phyloP scores from a whole-genome alignment of 2,797 vertebrate genomes.

The Cossypha dichroa region DNA sequence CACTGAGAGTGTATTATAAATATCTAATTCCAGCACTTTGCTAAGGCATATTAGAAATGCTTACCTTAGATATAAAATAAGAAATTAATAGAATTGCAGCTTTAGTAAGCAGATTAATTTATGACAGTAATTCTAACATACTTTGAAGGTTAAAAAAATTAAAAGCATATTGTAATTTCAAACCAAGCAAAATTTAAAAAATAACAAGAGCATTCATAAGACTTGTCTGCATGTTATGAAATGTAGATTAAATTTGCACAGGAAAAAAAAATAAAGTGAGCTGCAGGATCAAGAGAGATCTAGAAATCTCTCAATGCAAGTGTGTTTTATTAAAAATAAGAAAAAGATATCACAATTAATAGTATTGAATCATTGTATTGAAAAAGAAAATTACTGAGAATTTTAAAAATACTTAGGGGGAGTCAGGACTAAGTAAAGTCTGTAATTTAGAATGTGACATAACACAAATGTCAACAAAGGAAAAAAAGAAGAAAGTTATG shows the following conservation, averaged over 20 bases:
- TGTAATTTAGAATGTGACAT: too few relatives aligned
- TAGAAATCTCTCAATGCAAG: slow-evolving; percentile 5
- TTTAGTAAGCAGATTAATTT: neutral
- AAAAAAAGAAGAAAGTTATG: neutral
- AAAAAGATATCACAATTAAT: neutral
- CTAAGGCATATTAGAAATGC: neutral
- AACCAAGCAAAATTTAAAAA: slow-evolving; percentile 23
- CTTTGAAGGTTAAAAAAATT: neutral
- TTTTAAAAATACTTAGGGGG: neutral
- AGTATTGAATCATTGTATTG: neutral
- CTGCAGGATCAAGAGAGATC: neutral
- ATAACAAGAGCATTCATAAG: neutral
- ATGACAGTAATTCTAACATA: neutral
- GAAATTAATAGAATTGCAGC: neutral
- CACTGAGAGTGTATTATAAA: neutral
- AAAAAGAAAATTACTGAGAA: neutral
- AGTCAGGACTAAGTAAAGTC: neutral
- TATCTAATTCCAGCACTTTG: neutral
- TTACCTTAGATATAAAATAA: slow-evolving; percentile 1
- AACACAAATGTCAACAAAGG: neutral
- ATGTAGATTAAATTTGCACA: neutral
- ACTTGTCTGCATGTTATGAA: neutral
- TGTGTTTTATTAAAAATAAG: neutral
- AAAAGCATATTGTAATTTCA: neutral
- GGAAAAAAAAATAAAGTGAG: slow-evolving; percentile 7